A percentile compares a stretch with the other conserved stretches of the same genome.
These are phyloP conservation scores for Geopemphigus sp. DNA, from an alignment of 1,140 invertebrate species.

Conservation along the genomic window DNA sequence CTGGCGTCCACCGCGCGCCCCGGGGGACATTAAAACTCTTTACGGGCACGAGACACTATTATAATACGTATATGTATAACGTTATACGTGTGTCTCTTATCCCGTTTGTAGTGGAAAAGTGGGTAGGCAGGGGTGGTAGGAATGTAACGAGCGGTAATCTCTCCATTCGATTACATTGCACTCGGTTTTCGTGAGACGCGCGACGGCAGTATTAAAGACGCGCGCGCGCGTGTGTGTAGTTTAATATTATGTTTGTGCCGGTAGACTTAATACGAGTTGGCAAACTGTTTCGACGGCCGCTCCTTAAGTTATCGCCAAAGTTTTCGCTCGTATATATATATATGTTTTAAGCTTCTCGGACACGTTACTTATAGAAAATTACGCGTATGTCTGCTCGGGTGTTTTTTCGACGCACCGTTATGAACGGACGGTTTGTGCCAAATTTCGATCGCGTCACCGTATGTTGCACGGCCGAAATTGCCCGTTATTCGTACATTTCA, in stretches of 20 bases:
- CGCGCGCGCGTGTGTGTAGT: neutral
- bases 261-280: conserved; percentile 37
- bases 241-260: neutral
- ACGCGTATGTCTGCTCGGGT: neutral
- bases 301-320: conserved; percentile 40
- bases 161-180: conserved; percentile 36
- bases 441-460: no score
- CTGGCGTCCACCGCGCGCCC: neutral
- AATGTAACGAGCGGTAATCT: conserved; percentile 40
- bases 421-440: no score
- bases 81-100: no score
- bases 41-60: neutral
- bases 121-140: no score
- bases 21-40: conserved; percentile 34
- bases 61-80: no score
- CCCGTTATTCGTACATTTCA: no score
- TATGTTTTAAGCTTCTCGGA: conserved; percentile 17
- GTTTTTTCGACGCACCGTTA: neutral
- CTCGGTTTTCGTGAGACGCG: neutral
- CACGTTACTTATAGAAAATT: neutral
- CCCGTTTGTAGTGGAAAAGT: no score
- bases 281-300: conserved; percentile 10
- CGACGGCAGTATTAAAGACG: neutral
- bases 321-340: neutral
- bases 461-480: no score